Evolutionary conservation across 2,888 invertebrate genomes (phyloP).

Genomic region (Chrysolina haemoptera): DNA sequence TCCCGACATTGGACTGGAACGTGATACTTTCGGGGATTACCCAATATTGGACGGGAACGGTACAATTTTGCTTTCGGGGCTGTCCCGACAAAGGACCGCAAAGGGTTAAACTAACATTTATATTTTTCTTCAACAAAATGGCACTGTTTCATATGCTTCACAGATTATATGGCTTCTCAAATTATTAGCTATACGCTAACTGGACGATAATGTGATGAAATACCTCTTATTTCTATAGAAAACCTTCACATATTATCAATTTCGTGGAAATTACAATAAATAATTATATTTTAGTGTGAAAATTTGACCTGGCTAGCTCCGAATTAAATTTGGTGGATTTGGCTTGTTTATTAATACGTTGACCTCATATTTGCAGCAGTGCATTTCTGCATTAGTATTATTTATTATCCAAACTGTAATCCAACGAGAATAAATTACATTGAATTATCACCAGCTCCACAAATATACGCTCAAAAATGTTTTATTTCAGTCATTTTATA

Average conservation of each 20-base stretch:
- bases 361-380: slow-evolving; percentile 15
- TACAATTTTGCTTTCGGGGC: too few species aligned
- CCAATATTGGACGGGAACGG: too few species aligned
- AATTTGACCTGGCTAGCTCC: slow-evolving; percentile 7
- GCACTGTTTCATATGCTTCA: too few species aligned
- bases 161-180: too few species aligned
- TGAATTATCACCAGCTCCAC: slow-evolving; percentile 14
- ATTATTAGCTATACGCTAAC: too few species aligned
- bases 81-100: too few species aligned
- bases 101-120: too few species aligned
- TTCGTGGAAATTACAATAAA: background rate
- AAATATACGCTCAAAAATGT: slow-evolving; percentile 7
- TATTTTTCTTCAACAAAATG: too few species aligned
- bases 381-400: slow-evolving; percentile 12
- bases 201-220: too few species aligned
- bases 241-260: background rate
- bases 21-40: too few species aligned
- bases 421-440: slow-evolving; percentile 14
- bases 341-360: slow-evolving; percentile 16
- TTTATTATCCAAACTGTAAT: slow-evolving; percentile 19
- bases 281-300: background rate
- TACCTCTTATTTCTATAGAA: background rate
- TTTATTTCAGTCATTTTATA: slow-evolving; percentile 3
- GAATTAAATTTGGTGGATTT: slow-evolving; percentile 7
- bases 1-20: too few species aligned